A percentile compares a stretch with the other conserved stretches of the same genome.
These are phyloP conservation scores for Armadillidium nasatum DNA, from an alignment of 1,140 invertebrate genomes.

Conservation along the genomic window DNA sequence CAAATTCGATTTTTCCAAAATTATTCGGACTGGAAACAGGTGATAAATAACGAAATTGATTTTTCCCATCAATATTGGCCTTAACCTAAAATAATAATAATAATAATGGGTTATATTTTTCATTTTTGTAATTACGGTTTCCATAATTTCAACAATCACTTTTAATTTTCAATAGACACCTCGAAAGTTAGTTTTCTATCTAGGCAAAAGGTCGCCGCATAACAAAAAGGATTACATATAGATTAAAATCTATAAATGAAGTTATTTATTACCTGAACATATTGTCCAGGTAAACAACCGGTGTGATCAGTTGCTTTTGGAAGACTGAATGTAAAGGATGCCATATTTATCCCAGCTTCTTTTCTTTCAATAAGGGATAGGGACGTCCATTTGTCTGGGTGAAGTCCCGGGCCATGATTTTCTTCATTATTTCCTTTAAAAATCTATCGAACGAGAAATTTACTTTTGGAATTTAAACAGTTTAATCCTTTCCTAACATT, in stretches of 20 bases:
- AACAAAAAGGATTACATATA: too few species aligned
- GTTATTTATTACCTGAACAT: constrained; percentile 29
- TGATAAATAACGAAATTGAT: constrained; percentile 27
- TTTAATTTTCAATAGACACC: too few species aligned
- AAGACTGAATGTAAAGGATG: constrained; percentile 34
- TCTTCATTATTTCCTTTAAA: constrained; percentile 26
- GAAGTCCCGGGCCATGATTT: constrained; percentile 27
- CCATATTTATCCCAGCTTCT: constrained; percentile 27
- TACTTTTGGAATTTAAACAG: too few species aligned
- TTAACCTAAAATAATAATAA: constrained; percentile 2
- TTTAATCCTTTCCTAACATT: too few species aligned
- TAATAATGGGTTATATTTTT: too few species aligned
- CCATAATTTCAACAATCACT: too few species aligned
- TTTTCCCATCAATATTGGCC: constrained; percentile 7
- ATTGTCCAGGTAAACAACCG: constrained; percentile 39
- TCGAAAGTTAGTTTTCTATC: too few species aligned
- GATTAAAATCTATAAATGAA: too few species aligned
- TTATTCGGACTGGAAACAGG: constrained; percentile 25
- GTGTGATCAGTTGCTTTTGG: constrained; percentile 35
- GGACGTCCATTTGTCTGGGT: constrained; percentile 30
- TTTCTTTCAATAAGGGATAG: constrained; percentile 14
- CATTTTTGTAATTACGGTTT: too few species aligned
- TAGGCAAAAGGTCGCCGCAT: too few species aligned
- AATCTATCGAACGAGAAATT: neutral
- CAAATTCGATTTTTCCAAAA: constrained; percentile 19